phyloP scores from a whole-genome alignment of 1,140 invertebrate species.

The Rhyacophila brunnea region DNA sequence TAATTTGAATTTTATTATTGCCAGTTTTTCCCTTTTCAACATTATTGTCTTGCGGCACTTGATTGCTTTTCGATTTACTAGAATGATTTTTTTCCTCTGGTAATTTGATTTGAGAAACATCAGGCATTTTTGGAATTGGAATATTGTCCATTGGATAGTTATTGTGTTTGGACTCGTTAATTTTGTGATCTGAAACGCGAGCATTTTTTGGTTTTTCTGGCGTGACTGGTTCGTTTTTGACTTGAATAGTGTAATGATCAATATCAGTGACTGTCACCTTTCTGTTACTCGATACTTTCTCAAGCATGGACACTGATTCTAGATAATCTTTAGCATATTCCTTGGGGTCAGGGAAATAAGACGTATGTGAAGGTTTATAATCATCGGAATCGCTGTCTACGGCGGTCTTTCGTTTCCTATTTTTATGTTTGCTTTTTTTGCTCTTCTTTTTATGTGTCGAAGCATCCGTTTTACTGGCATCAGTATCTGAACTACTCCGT shows the following conservation, averaged over 20 bases:
- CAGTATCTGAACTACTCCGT: slow-evolving; percentile 53
- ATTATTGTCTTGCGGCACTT: slow-evolving; percentile 27
- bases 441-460: slow-evolving; percentile 44
- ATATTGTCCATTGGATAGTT: slow-evolving; percentile 32
- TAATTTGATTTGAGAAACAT: slow-evolving; percentile 32
- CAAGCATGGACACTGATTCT: not conserved
- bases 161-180: slow-evolving; percentile 27
- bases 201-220: too few species aligned
- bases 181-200: not conserved
- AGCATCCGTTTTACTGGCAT: slow-evolving; percentile 47
- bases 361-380: not conserved
- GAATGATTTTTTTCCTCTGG: slow-evolving; percentile 22
- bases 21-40: slow-evolving; percentile 44
- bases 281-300: slow-evolving; percentile 2
- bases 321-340: too few species aligned
- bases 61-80: slow-evolving; percentile 3
- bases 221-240: slow-evolving; percentile 38
- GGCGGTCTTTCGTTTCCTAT: slow-evolving; percentile 57
- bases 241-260: slow-evolving; percentile 9
- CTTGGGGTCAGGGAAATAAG: too few species aligned
- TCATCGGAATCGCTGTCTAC: slow-evolving; percentile 42
- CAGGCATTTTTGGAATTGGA: slow-evolving; percentile 32
- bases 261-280: slow-evolving; percentile 13
- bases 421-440: slow-evolving; percentile 56
- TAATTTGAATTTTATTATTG: slow-evolving; percentile 57